These are phyloP conservation scores for Cettia cetti DNA, from an alignment of 2,113 vertebrate genomes.

Conservation along the genomic window DNA sequence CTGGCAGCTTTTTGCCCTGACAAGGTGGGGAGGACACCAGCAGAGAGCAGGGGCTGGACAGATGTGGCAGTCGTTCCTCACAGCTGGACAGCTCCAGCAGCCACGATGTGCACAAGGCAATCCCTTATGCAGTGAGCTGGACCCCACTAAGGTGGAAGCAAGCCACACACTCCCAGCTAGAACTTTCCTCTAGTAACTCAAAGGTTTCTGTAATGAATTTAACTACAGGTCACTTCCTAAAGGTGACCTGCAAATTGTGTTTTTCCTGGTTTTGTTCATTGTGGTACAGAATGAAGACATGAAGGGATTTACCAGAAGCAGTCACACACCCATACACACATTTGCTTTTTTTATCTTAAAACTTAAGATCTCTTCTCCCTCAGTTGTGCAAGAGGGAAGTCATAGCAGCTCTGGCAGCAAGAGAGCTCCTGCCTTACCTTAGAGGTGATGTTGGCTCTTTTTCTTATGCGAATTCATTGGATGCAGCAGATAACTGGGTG, in stretches of 20 bases:
- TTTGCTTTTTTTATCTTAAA: background rate
- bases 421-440: constrained; percentile 49
- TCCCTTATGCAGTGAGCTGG: background rate
- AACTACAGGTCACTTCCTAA: background rate
- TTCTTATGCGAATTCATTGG: constrained; percentile 33
- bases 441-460: background rate
- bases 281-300: background rate
- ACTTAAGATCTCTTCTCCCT: background rate
- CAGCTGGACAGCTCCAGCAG: background rate
- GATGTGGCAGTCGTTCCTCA: background rate
- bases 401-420: background rate
- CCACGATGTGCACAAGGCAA: background rate
- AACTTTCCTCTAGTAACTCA: background rate
- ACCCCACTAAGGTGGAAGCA: background rate
- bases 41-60: background rate
- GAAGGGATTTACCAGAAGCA: background rate
- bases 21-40: background rate
- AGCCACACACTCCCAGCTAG: background rate
- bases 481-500: constrained; percentile 59
- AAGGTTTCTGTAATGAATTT: background rate
- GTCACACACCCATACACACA: background rate
- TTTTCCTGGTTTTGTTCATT: background rate
- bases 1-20: background rate
- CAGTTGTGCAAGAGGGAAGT: background rate
- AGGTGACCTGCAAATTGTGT: background rate